Conservation (phyloP, 1,140 invertebrate species). For the Orius laevigatus region DNA sequence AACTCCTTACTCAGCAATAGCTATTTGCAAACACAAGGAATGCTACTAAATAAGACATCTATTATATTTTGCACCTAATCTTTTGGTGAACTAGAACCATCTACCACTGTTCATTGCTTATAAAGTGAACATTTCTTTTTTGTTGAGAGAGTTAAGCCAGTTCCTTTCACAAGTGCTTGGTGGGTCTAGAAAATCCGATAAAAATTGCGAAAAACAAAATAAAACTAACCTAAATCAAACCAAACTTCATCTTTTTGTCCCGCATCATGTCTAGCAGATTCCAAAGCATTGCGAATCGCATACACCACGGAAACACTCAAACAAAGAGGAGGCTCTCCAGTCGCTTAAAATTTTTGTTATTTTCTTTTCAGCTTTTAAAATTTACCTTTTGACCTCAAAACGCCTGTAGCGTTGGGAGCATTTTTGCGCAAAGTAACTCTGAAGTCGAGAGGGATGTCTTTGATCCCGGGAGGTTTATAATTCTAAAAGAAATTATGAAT, state of each 20-base stretch:
- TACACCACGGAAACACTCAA: constrained; percentile 43
- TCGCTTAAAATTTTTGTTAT: constrained; percentile 31
- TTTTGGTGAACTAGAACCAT: no score
- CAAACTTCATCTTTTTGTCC: constrained; percentile 29
- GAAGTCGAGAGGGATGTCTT: constrained; percentile 74
- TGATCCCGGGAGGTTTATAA: constrained; percentile 65
- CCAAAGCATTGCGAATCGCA: constrained; percentile 54
- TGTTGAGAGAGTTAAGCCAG: no score
- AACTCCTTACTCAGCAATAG: no score
- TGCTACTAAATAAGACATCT: no score
- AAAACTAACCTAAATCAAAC: constrained; percentile 26
- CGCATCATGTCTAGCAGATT: constrained; percentile 40
- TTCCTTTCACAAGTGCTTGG: no score
- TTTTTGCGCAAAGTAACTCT: constrained; percentile 55
- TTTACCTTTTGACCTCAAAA: constrained; percentile 66
- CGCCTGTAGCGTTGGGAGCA: constrained; percentile 45
- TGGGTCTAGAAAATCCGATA: no score
- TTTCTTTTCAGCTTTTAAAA: no score
- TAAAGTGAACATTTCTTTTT: no score
- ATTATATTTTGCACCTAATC: no score
- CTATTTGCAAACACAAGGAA: no score
- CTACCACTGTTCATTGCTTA: no score
- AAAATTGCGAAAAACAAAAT: no score
- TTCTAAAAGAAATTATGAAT: constrained; percentile 29
- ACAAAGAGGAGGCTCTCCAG: constrained; percentile 64